A percentile compares a stretch with the other conserved stretches of the same genome.
Evolutionary conservation across 1,140 invertebrate species (phyloP).

Genomic region (Lordiphosa clarofinis): DNA sequence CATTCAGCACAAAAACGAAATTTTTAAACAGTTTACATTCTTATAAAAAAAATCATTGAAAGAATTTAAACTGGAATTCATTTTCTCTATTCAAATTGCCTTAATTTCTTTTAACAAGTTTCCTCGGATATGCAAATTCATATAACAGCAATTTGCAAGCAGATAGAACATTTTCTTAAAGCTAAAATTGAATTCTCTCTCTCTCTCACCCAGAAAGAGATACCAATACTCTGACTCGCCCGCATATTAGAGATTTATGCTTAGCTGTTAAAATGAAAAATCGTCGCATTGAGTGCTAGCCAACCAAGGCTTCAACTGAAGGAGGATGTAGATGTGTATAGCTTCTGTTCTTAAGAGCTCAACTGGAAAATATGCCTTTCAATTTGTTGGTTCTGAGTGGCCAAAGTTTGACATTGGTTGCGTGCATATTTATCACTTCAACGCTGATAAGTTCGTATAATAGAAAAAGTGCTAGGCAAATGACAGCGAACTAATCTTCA

Average conservation of each 20-base stretch:
- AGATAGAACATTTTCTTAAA: constrained; percentile 1
- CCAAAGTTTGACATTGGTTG: constrained; percentile 6
- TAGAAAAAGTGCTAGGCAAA: neutral
- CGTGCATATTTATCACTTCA: constrained; percentile 31
- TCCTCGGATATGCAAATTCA: constrained; percentile 28
- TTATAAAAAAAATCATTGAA: no score
- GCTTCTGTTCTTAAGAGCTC: neutral
- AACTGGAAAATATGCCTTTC: constrained; percentile 13
- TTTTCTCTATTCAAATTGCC: no score
- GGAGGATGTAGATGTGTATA: neutral
- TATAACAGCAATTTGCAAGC: constrained; percentile 18
- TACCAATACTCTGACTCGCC: neutral
- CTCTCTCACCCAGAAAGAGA: neutral
- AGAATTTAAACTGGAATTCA: no score
- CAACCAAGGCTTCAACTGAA: neutral
- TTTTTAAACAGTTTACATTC: no score
- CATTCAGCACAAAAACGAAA: no score
- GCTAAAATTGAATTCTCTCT: constrained; percentile 14
- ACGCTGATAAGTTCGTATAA: constrained; percentile 40
- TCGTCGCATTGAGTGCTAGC: constrained; percentile 13
- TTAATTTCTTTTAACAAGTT: neutral
- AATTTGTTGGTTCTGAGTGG: constrained; percentile 20
- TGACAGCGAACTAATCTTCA: constrained; percentile 5
- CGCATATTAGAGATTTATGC: constrained; percentile 46
- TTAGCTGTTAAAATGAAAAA: constrained; percentile 43